Conservation (phyloP, 2,888 invertebrate genomes). For the Mellilla xanthometata region DNA sequence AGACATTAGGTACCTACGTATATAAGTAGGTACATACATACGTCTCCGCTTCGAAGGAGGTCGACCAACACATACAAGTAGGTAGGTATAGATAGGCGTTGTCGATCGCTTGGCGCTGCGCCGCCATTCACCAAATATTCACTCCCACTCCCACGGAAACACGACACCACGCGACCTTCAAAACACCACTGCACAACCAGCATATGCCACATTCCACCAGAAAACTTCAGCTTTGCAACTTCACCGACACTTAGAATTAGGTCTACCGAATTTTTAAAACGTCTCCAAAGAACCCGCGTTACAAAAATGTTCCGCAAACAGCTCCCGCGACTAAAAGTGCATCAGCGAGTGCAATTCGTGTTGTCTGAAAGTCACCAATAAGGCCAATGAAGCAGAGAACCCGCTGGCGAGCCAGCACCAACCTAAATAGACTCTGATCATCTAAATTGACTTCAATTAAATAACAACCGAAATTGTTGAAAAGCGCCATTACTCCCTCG, state of each 20-base stretch:
- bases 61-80: constrained; percentile 5
- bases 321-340: constrained; percentile 74
- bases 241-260: constrained; percentile 2
- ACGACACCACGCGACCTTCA: constrained; percentile 26
- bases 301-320: constrained; percentile 39
- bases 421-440: constrained; percentile 83
- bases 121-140: constrained; percentile 29
- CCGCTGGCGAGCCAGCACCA: constrained; percentile 81
- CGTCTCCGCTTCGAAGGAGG: constrained; percentile 1
- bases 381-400: constrained; percentile 83
- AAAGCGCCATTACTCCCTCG: constrained; percentile 83
- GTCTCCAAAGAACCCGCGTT: background rate
- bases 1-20: too few relatives aligned
- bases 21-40: background rate
- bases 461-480: constrained; percentile 83
- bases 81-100: background rate
- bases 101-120: constrained; percentile 15
- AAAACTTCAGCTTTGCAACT: constrained; percentile 10
- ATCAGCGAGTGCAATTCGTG: constrained; percentile 81
- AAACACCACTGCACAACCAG: constrained; percentile 19
- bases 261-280: background rate
- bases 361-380: constrained; percentile 82
- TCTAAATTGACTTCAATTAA: constrained; percentile 84
- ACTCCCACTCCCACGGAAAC: constrained; percentile 29
- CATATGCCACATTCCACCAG: constrained; percentile 7